Conservation (phyloP, 2,888 invertebrate genomes). For the Himalopsyche anomala region DNA sequence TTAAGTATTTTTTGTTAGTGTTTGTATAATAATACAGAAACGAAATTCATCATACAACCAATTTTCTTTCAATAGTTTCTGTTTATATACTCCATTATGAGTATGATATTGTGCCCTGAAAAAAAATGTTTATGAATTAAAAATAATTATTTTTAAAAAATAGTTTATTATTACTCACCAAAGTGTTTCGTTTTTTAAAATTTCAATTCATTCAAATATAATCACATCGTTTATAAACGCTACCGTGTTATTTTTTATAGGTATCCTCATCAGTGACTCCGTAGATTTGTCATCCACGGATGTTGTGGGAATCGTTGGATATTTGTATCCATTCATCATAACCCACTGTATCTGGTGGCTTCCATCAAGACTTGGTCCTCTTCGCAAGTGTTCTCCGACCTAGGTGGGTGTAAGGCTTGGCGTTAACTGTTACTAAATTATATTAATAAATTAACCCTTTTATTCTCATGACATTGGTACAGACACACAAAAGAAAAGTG, state of each 20-base stretch:
- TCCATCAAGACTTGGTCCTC: constrained; percentile 41
- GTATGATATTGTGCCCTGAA: no score
- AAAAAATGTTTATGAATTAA: no score
- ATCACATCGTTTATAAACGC: not conserved
- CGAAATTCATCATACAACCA: no score
- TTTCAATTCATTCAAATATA: constrained; percentile 44
- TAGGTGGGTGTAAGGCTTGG: constrained; percentile 29
- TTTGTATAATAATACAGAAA: no score
- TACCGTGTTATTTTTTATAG: constrained; percentile 27
- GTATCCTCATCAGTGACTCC: not conserved
- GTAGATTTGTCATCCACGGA: constrained; percentile 9
- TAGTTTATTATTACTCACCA: not conserved
- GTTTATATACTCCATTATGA: no score
- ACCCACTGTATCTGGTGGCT: constrained; percentile 50
- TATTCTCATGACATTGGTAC: not conserved
- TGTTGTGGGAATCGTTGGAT: constrained; percentile 32
- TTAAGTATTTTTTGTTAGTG: no score
- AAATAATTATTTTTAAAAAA: no score
- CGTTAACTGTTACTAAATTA: constrained; percentile 48
- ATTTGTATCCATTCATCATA: constrained; percentile 58
- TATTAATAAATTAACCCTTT: constrained; percentile 56
- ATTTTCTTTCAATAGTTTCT: no score
- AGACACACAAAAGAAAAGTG: not conserved
- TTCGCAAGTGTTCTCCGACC: constrained; percentile 26
- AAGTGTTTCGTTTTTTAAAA: not conserved